Conservation (phyloP, 2,797 vertebrate genomes). For the Lutjanus campechanus region DNA sequence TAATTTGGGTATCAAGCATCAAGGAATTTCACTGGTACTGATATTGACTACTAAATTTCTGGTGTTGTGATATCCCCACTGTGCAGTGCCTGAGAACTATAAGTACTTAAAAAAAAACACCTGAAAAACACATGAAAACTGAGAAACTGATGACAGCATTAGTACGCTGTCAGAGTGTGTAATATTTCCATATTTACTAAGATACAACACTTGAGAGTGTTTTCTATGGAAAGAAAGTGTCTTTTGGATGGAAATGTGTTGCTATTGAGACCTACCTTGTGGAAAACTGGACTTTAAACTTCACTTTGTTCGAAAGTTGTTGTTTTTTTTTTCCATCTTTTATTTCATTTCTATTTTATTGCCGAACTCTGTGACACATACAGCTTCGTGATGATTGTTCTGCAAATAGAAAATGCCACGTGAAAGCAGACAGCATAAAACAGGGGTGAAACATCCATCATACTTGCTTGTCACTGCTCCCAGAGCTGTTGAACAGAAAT, state of each 20-base stretch:
- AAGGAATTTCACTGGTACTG: too few species aligned
- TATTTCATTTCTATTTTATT: neutral
- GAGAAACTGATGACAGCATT: too few species aligned
- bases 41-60: too few species aligned
- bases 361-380: neutral
- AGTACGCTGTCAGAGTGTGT: too few species aligned
- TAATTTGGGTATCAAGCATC: too few species aligned
- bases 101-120: too few species aligned
- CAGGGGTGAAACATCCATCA: conserved; percentile 31
- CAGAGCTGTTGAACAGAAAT: conserved; percentile 23
- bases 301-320: neutral
- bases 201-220: neutral
- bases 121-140: too few species aligned
- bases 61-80: too few species aligned
- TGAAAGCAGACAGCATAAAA: conserved; percentile 22
- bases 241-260: neutral
- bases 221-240: neutral
- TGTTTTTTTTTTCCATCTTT: neutral
- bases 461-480: conserved; percentile 17
- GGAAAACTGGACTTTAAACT: neutral
- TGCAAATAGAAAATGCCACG: conserved; percentile 38
- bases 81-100: too few species aligned
- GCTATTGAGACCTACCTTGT: neutral
- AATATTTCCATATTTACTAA: too few species aligned
- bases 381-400: conserved; percentile 16